These are phyloP conservation scores for Porites lutea DNA, from an alignment of 64 coral and sea anemone genomes.

Conservation along the genomic window DNA sequence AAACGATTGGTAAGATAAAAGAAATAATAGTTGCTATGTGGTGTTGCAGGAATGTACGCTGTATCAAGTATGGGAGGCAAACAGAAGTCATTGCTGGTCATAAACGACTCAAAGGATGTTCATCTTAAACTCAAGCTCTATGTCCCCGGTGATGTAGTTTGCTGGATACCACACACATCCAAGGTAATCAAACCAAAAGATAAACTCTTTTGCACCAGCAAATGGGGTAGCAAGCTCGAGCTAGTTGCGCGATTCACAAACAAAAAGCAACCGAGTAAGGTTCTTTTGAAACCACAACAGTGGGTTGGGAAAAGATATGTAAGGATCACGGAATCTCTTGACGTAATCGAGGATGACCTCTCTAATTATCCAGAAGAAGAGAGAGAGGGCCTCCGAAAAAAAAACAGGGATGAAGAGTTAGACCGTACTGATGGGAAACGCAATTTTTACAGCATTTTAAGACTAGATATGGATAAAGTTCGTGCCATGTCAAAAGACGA, in stretches of 20 bases:
- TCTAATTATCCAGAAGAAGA: constrained; percentile 22
- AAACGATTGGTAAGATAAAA: no score
- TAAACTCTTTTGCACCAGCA: not conserved
- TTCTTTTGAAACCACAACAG: not conserved
- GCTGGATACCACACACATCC: constrained; percentile 33
- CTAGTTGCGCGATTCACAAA: not conserved
- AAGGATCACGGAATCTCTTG: not conserved
- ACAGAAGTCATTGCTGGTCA: no score
- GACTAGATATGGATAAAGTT: constrained; percentile 62
- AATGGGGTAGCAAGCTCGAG: constrained; percentile 5
- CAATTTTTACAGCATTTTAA: constrained; percentile 63
- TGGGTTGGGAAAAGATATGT: not conserved
- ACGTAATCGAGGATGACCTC: not conserved
- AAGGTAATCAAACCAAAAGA: constrained; percentile 4
- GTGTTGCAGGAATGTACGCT: no score
- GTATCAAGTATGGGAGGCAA: no score
- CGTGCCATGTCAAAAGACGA: constrained; percentile 25
- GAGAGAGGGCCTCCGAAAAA: constrained; percentile 47
- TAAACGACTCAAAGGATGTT: constrained; percentile 5
- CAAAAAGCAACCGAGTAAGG: not conserved
- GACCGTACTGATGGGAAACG: not conserved
- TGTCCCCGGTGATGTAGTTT: constrained; percentile 6
- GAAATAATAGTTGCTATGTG: no score
- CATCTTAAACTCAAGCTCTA: constrained; percentile 40
- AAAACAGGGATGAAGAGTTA: constrained; percentile 55